phyloP scores from a whole-genome alignment of 1,140 invertebrate genomes.

The Euborellia annulipes region DNA sequence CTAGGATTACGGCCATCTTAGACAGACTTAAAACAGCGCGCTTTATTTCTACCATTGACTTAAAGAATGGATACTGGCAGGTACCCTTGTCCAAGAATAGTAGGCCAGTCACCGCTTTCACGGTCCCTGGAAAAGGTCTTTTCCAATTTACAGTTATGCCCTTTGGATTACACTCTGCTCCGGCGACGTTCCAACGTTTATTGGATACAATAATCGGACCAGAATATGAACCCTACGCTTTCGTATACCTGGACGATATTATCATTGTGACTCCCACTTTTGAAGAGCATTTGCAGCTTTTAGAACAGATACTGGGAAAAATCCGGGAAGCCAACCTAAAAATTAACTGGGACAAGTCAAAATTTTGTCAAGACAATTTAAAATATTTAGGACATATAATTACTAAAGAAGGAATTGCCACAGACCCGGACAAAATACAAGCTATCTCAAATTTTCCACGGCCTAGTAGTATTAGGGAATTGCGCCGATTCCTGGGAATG shows the following conservation, averaged over 20 bases:
- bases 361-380: constrained; percentile 17
- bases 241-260: constrained; percentile 31
- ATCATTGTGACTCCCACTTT: constrained; percentile 23
- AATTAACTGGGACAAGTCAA: constrained; percentile 27
- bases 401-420: constrained; percentile 12
- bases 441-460: constrained; percentile 12
- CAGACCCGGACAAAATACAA: constrained; percentile 12
- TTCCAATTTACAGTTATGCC: constrained; percentile 20
- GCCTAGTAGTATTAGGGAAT: constrained; percentile 13
- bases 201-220: constrained; percentile 21
- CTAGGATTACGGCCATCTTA: constrained; percentile 23
- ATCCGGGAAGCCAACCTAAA: constrained; percentile 23
- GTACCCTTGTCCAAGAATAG: constrained; percentile 15
- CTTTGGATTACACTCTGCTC: constrained; percentile 23
- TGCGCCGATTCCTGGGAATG: constrained; percentile 18
- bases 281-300: constrained; percentile 24
- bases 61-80: constrained; percentile 5
- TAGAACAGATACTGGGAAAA: constrained; percentile 20
- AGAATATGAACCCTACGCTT: constrained; percentile 17
- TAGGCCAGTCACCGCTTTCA: constrained; percentile 19
- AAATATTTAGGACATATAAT: constrained; percentile 19
- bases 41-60: constrained; percentile 1
- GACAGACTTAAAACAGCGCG: constrained; percentile 1
- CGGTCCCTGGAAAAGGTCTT: constrained; percentile 19
- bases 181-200: constrained; percentile 17